These are phyloP conservation scores for Diplazon laetatorius DNA, from an alignment of 2,888 invertebrate species.

Conservation along the genomic window DNA sequence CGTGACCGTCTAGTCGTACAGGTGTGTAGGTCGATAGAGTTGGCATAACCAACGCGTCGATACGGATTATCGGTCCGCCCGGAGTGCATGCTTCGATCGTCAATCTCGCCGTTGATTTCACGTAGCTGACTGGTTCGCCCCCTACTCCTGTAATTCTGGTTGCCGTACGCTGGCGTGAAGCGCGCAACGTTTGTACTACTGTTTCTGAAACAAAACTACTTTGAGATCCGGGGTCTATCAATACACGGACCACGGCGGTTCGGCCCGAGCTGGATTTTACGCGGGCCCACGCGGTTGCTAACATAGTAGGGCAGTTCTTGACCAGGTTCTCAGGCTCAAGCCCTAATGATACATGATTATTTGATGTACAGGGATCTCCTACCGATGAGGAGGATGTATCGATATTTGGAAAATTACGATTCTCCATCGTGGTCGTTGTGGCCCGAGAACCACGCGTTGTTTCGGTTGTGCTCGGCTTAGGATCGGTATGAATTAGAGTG, in stretches of 20 bases:
- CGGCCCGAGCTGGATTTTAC: neutral
- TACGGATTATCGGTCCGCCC: neutral
- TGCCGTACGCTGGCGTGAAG: neutral
- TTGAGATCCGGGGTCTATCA: slow-evolving; percentile 6
- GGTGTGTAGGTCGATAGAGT: neutral
- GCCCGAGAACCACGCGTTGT: neutral
- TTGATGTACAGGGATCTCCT: neutral
- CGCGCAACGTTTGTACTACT: neutral
- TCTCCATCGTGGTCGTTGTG: neutral
- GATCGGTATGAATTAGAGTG: neutral
- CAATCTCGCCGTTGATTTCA: neutral
- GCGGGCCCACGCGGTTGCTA: slow-evolving; percentile 1
- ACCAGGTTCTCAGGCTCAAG: neutral
- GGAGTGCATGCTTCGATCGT: slow-evolving; percentile 7
- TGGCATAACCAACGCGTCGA: neutral
- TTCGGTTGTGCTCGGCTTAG: neutral
- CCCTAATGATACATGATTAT: neutral
- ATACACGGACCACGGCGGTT: neutral
- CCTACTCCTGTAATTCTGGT: slow-evolving; percentile 5
- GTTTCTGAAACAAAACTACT: neutral
- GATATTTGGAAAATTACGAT: neutral
- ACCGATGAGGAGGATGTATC: neutral
- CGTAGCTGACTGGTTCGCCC: neutral
- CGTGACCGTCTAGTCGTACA: neutral
- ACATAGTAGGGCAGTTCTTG: neutral